Evolutionary conservation across 2,797 vertebrate species (phyloP), one percentile per base, ranked within the genome.

Genomic region (Geotrypetes seraphini): DNA sequence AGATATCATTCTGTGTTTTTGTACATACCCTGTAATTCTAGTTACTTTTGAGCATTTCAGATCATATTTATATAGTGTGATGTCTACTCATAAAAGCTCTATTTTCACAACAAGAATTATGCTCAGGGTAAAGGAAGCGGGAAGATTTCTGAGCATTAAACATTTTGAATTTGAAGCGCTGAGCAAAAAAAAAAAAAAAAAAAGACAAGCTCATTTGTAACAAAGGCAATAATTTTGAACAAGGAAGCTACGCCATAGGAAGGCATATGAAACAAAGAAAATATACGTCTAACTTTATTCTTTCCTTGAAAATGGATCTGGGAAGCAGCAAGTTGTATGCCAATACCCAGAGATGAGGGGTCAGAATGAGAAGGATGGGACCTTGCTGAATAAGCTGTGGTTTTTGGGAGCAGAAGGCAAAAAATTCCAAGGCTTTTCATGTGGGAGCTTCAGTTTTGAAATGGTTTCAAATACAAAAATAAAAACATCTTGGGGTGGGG

Each of bases 81-180:
- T 75, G 73, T 73, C 69, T 73, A 66, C 70, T 43, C 56, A 73
- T 29, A 73, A 75, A 71, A 49, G 58, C 54, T 70, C 46, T 78
- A 75, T 75, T 74, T 75, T 77, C 61, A 0, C 47, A 41, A 36
- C 50, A 34, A 63, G 61, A 61, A 47, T 52, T 72, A 73, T 79
- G 75, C 74, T 75, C 67, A 66, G 66, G 69, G 69, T 50, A 67
- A 36, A 63, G 42, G 28, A 11, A 60, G 66, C n/a, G n/a, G n/a
- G n/a, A n/a, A 48, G 62, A 42, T 39, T 51, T 57, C 25, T 50
- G 39, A 53, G 53, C 60, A 34, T 22, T 49, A 52, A 28, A 35
- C 51, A 40, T 52, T 46, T 50, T 56, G 47, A 63, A 60, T 59
- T 60, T 53, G 61, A 58, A 66, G 32, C 46, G 43, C 23, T 62